These are phyloP conservation scores for Alouatta palliata DNA, from an alignment of 2,113 vertebrate genomes.

Conservation along the genomic window DNA sequence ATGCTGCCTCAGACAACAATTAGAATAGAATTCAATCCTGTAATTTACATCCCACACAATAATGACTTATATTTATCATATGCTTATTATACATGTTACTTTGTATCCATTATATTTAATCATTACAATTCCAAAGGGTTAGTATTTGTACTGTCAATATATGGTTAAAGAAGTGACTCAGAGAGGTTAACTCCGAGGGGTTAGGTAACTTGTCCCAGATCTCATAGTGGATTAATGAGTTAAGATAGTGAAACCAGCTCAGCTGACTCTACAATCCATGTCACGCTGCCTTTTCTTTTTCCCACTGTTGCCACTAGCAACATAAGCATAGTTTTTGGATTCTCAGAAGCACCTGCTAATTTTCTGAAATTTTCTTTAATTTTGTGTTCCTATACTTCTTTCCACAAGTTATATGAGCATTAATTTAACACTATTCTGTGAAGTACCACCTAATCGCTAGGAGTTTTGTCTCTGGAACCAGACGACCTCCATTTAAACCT, in stretches of 20 bases:
- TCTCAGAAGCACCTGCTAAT: neutral
- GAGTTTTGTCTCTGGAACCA: neutral
- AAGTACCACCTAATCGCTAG: neutral
- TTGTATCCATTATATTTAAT: neutral
- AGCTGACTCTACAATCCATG: neutral
- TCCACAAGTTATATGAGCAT: neutral
- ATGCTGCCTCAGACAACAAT: neutral
- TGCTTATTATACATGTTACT: neutral
- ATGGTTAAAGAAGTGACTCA: neutral
- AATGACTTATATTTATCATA: neutral
- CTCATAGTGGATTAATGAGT: neutral
- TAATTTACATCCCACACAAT: neutral
- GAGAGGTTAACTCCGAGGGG: neutral
- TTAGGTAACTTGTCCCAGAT: neutral
- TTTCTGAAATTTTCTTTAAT: constrained; percentile 10
- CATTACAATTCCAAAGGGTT: neutral
- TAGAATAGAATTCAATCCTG: neutral
- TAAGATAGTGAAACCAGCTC: neutral
- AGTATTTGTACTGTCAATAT: neutral
- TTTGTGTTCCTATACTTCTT: neutral
- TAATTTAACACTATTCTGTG: neutral
- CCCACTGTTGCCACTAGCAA: neutral
- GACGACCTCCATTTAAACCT: neutral
- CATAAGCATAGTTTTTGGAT: neutral
- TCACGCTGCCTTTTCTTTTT: neutral